Base-by-base conservation (phyloP, 2,888 invertebrate genomes). In the Coenonympha glycerion region DNA sequence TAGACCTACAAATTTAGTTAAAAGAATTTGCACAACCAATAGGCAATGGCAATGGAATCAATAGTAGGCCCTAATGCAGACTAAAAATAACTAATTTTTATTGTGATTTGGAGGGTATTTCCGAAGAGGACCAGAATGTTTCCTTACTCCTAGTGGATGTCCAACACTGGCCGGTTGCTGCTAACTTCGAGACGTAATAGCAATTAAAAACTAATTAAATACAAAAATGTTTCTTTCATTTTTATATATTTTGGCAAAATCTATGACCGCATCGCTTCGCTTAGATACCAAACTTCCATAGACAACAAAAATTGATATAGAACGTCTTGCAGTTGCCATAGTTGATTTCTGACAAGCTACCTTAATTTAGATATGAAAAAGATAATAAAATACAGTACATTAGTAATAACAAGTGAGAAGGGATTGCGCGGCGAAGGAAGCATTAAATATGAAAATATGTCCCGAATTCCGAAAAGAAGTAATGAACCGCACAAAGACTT, bases 71-170 rank as follows among this genome's bases (percentile, higher is more conserved):
- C 76, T 56, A 72, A 71, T 71, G 78, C 66, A 67, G 68, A 72
- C 69, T 79, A 61, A 81, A 73, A 71, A 73, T 74, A 77, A 76
- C 73, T 77, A 82, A 71, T 45, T 70, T 75, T 79, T 78, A 83
- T 79, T 80, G 78, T 81, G 76, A 67, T 72, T 63, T 83, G 85
- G 84, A 84, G 82, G 85, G 84, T 80, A 65, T 68, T 69, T 73
- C 75, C 71, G 71, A 77, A 77, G 68, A 77, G 80, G 83, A 84
- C 78, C 80, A 79, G 79, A 78, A 71, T 66, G 64, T 70, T 70
- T 63, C 62, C 83, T 83, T 85, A 83, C 66, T 69, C 66, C 85
- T 85, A 87, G 73, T 85, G 85, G 85, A 85, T 85, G 80, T 78
- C 73, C 71, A 73, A 73, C 71, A 80, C 79, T 84, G 86, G 86